Conservation (phyloP, 2,113 vertebrate species). For the Chitala chitala region DNA sequence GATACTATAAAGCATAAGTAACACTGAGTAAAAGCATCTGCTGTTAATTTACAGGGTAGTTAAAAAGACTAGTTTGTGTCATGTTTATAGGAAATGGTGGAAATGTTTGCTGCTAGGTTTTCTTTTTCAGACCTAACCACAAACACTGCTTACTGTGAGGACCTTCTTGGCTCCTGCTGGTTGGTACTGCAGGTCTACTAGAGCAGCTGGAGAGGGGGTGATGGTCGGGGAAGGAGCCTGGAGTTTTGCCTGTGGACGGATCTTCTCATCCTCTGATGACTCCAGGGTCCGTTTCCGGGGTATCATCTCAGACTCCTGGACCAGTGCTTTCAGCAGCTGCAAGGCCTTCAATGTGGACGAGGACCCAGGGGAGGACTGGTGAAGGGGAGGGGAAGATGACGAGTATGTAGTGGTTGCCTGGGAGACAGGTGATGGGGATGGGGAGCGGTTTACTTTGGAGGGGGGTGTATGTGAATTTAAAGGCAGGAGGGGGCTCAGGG, state of each 20-base stretch:
- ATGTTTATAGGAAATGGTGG: too few relatives aligned
- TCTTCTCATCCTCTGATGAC: not conserved
- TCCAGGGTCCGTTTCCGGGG: not conserved
- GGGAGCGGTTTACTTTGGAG: constrained; percentile 49
- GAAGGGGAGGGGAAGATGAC: constrained; percentile 65
- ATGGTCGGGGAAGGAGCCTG: constrained; percentile 75
- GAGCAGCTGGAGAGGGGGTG: constrained; percentile 59
- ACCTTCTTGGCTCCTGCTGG: too few relatives aligned
- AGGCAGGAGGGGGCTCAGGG: constrained; percentile 43
- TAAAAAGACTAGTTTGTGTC: too few relatives aligned
- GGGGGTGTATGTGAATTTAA: too few relatives aligned
- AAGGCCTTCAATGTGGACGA: constrained; percentile 55
- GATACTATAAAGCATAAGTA: too few relatives aligned
- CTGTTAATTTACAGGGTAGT: too few relatives aligned
- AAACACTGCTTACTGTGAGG: too few relatives aligned
- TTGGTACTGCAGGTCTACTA: too few relatives aligned
- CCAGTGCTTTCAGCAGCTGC: constrained; percentile 75
- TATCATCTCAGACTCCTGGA: constrained; percentile 52
- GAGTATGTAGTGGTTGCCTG: constrained; percentile 38
- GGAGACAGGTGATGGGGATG: constrained; percentile 24
- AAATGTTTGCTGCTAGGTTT: too few relatives aligned
- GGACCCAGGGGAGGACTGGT: constrained; percentile 69
- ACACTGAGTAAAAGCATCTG: too few relatives aligned
- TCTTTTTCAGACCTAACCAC: too few relatives aligned
- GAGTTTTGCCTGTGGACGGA: not conserved